Percentiles rank a stretch among this genome's conserved stretches.
Evolutionary conservation across 2,797 vertebrate genomes (phyloP).

Genomic region (Pristis pectinata): DNA sequence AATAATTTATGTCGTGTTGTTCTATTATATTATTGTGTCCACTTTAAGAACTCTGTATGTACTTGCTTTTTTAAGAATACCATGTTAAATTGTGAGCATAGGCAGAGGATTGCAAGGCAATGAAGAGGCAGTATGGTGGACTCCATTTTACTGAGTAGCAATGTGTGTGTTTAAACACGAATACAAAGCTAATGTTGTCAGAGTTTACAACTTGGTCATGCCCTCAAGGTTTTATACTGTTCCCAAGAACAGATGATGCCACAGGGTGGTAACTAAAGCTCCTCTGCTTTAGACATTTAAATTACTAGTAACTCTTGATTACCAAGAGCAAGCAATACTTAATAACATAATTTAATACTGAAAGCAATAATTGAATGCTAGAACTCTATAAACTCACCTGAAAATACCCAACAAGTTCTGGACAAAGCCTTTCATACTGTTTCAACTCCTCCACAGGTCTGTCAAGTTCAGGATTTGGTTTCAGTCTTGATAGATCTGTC

Average conservation of each 20-base stretch:
- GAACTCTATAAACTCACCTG: conserved; percentile 53
- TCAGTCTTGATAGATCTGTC: conserved; percentile 66
- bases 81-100: too few relatives aligned
- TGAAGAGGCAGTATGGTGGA: too few relatives aligned
- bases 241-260: neutral
- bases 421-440: conserved; percentile 64
- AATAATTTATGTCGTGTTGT: too few relatives aligned
- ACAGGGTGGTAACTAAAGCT: neutral
- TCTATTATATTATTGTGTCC: too few relatives aligned
- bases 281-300: neutral
- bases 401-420: conserved; percentile 63
- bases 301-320: neutral
- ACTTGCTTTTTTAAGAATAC: too few relatives aligned
- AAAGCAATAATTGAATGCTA: neutral
- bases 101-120: too few relatives aligned
- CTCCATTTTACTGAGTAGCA: too few relatives aligned
- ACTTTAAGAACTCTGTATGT: too few relatives aligned
- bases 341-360: neutral
- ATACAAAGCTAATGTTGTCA: too few relatives aligned
- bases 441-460: conserved; percentile 58
- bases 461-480: conserved; percentile 56
- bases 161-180: too few relatives aligned
- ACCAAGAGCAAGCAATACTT: neutral
- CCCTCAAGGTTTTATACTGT: neutral
- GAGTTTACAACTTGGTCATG: neutral